Percentiles rank a stretch among this genome's conserved stretches.
These are phyloP conservation scores for Eupithecia abbreviata DNA, from an alignment of 2,888 invertebrate species.

Conservation along the genomic window DNA sequence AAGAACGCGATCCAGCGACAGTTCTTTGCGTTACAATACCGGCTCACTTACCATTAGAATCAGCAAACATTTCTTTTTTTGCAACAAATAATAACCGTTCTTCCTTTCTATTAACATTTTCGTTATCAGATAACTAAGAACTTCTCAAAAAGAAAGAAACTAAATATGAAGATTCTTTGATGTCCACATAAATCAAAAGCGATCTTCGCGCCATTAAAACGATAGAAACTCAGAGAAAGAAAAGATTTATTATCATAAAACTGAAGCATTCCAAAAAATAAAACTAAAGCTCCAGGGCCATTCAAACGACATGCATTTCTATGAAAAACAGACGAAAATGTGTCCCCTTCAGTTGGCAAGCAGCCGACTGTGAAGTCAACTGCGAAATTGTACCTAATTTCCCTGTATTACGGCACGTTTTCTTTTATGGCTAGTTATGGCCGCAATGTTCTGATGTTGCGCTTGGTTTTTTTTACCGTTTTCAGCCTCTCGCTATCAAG, in stretches of 20 bases:
- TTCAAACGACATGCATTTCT: conserved; percentile 59
- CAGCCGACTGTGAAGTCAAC: conserved; percentile 48
- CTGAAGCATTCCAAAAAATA: conserved; percentile 36
- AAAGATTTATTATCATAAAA: conserved; percentile 33
- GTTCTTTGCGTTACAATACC: no score
- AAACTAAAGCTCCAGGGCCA: conserved; percentile 49
- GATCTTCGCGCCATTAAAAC: conserved; percentile 8
- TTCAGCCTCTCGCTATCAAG: conserved; percentile 43
- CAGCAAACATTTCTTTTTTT: not conserved
- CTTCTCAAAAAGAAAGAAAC: not conserved
- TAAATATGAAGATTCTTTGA: conserved; percentile 3
- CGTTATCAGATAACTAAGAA: not conserved
- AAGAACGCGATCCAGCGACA: not conserved
- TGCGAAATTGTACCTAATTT: conserved; percentile 33
- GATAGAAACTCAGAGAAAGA: conserved; percentile 12
- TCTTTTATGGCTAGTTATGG: conserved; percentile 20
- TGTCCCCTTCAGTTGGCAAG: conserved; percentile 65
- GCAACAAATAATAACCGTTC: not conserved
- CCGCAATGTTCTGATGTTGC: conserved; percentile 36
- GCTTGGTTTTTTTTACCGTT: conserved; percentile 38
- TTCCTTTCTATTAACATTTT: not conserved
- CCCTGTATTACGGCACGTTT: conserved; percentile 31
- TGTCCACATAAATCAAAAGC: not conserved
- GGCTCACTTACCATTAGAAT: no score
- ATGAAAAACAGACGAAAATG: conserved; percentile 68